Conservation (phyloP, 2,797 vertebrate species). For the Pitangus sulphuratus region DNA sequence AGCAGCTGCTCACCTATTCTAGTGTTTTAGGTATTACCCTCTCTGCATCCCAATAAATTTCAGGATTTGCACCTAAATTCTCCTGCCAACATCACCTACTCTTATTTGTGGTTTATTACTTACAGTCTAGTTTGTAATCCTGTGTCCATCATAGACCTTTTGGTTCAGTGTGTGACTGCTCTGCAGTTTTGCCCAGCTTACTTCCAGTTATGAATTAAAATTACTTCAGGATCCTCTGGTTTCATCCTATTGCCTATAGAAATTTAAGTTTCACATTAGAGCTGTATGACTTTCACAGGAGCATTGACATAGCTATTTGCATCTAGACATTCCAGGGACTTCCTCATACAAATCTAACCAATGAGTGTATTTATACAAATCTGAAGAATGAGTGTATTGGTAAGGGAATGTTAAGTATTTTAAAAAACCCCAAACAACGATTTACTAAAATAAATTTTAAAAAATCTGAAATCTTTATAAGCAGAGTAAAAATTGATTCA, state of each 20-base stretch:
- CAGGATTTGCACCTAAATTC: background rate
- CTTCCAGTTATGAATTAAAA: background rate
- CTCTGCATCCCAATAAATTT: background rate
- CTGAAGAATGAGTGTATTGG: background rate
- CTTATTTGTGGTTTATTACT: background rate
- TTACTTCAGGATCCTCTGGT: background rate
- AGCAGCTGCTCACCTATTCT: background rate
- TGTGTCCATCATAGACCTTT: background rate
- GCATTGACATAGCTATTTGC: background rate
- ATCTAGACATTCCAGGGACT: background rate
- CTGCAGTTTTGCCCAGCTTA: background rate
- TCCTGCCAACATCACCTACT: background rate
- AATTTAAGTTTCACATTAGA: background rate
- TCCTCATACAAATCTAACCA: background rate
- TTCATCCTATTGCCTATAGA: background rate
- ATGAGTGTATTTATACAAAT: background rate
- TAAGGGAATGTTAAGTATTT: background rate
- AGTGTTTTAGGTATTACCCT: background rate
- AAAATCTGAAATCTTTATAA: background rate
- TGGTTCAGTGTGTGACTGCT: background rate
- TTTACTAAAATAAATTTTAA: background rate
- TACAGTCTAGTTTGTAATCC: background rate
- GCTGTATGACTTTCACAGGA: background rate
- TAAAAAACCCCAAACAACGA: background rate
- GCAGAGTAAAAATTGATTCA: background rate